Base-by-base conservation (phyloP, 1,140 invertebrate genomes). In the Cotesia vestalis region DNA sequence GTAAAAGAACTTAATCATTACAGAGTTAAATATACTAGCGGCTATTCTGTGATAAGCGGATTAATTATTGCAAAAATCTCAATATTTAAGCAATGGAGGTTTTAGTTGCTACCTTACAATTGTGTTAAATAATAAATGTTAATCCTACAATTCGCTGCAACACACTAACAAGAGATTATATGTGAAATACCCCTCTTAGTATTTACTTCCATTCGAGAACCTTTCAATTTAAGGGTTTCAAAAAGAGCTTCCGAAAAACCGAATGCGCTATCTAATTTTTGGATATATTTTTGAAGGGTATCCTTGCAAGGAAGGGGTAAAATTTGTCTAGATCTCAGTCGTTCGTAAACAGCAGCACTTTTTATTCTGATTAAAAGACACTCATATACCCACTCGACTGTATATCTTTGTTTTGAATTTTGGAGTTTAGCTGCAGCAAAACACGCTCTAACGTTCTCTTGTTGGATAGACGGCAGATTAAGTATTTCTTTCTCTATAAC, bases 281-380 rank as follows among this genome's bases (percentile, higher is more conserved):
- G 14, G 0, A 76, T 68, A 36, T 76, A 78, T 63, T 67, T 74
- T 11, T 57, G 38, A 34, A 76, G 52, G 4, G 76, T 77, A 17
- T 71, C 66, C 52, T 46, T 66, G 38, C 66, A 67, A 3, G 76
- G 69, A 3, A 77, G 38, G 3, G 70, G 68, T 9, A 77, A 46
- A 12, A 76, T 74, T 27, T 76, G 46, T 12, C 66, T 62, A 36
- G n/a, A 55, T 27, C 72, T 11, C 1, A 77, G n/a, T 38, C 62
- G 59, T 8, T 75, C 38, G 52, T 75, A 77, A 2, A 67, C 27
- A 40, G 51, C 62, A 3, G 14, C 3, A 64, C 57, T 71, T 55
- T 73, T 72, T 3, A 77, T 75, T 9, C 68, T 46, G 35, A 76
- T 60, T 6, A 77, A 40, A 12, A 77, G 51, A 27, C 76, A 75